Evolutionary conservation across 2,888 invertebrate species (phyloP).

Genomic region (Erebia ligea): DNA sequence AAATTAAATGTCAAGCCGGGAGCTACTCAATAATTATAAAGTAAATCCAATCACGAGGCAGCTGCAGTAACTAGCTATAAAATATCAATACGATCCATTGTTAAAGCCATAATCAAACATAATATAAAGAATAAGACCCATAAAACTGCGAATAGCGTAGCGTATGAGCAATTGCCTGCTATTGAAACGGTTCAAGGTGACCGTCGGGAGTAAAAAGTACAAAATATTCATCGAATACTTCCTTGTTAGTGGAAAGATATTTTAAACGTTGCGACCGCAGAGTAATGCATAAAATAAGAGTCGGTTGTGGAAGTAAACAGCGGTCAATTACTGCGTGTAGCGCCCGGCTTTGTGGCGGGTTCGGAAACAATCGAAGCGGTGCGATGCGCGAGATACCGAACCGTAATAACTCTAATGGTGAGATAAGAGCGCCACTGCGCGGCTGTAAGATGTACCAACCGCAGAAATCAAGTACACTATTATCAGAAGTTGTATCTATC

Average conservation of each 20-base stretch:
- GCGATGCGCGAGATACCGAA: constrained; percentile 79
- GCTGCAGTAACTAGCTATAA: constrained; percentile 52
- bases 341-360: constrained; percentile 72
- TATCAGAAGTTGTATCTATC: constrained; percentile 45
- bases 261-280: constrained; percentile 58
- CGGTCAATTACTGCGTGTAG: constrained; percentile 79
- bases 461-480: constrained; percentile 53
- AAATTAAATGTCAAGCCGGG: constrained; percentile 22
- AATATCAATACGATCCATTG: constrained; percentile 53
- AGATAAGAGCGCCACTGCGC: constrained; percentile 77
- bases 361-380: constrained; percentile 82
- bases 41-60: constrained; percentile 51
- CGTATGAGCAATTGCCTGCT: constrained; percentile 42
- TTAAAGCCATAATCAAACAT: constrained; percentile 57
- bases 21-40: constrained; percentile 44
- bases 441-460: constrained; percentile 63
- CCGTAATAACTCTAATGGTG: constrained; percentile 82
- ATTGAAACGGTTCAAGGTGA: constrained; percentile 44
- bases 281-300: constrained; percentile 73
- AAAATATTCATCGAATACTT: constrained; percentile 50
- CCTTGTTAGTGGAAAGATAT: constrained; percentile 52
- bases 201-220: constrained; percentile 38
- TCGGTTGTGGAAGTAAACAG: constrained; percentile 77
- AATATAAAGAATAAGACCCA: constrained; percentile 52
- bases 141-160: constrained; percentile 47